phyloP scores from a whole-genome alignment of 2,888 invertebrate genomes.

The Ophion costatus region DNA sequence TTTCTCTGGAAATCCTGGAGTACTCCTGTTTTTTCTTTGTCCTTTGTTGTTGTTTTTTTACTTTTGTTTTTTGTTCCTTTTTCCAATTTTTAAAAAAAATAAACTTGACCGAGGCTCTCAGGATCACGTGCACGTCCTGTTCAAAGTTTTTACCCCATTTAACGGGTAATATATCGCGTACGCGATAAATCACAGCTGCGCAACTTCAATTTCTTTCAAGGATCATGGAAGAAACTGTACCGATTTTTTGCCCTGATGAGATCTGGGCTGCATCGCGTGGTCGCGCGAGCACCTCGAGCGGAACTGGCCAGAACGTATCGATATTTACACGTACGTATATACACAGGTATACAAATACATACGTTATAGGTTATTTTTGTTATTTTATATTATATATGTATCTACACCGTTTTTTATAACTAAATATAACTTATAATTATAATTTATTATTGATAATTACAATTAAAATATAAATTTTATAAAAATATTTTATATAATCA shows the following conservation, averaged over 20 bases:
- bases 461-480: too few species aligned
- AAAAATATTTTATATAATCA: too few species aligned
- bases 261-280: conserved; percentile 7
- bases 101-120: conserved; percentile 26
- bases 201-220: conserved; percentile 23
- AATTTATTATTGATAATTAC: too few species aligned
- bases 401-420: too few species aligned
- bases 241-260: conserved; percentile 20
- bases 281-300: background rate
- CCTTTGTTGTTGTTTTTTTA: background rate
- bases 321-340: background rate
- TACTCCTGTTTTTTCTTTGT: conserved; percentile 27
- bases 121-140: conserved; percentile 21
- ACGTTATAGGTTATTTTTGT: too few species aligned
- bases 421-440: too few species aligned
- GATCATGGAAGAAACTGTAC: conserved; percentile 21
- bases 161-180: conserved; percentile 53
- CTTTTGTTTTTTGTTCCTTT: too few species aligned
- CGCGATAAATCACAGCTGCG: conserved; percentile 53
- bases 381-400: too few species aligned
- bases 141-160: conserved; percentile 19
- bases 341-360: background rate
- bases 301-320: background rate
- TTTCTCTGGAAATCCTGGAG: conserved; percentile 65
- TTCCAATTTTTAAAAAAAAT: conserved; percentile 47